phyloP scores from a whole-genome alignment of 2,888 invertebrate species.

The Sminthurides aquaticus region DNA sequence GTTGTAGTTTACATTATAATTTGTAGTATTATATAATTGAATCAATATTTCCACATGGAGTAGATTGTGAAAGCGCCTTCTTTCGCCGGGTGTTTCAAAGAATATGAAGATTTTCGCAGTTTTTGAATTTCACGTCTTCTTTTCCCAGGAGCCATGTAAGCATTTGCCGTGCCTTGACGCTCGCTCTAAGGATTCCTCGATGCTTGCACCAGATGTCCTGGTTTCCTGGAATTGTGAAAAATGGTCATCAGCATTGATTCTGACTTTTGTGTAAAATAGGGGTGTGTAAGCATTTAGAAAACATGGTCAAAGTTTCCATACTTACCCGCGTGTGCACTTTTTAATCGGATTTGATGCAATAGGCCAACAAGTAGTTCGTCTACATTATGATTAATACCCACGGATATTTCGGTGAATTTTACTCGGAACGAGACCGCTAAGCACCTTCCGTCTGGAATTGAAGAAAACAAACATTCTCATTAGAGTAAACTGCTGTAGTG shows the following conservation, averaged over 20 bases:
- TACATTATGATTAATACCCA: constrained; percentile 92
- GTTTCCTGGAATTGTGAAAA: constrained; percentile 16
- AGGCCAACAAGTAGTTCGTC: constrained; percentile 91
- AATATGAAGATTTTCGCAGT: constrained; percentile 81
- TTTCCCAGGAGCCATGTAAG: constrained; percentile 85
- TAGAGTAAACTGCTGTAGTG: background rate
- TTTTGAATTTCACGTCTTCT: constrained; percentile 83
- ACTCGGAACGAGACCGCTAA: constrained; percentile 83
- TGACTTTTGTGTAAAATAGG: no score
- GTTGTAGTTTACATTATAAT: no score
- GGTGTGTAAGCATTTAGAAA: no score
- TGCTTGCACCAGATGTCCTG: constrained; percentile 65
- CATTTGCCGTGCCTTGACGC: constrained; percentile 79
- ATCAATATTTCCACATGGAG: no score
- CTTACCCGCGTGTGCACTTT: constrained; percentile 50
- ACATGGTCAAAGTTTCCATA: background rate
- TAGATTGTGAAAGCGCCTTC: no score
- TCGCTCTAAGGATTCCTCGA: constrained; percentile 72
- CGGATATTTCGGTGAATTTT: constrained; percentile 92
- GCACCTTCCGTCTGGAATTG: constrained; percentile 76
- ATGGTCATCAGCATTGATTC: background rate
- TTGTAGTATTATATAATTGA: no score
- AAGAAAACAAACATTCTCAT: constrained; percentile 1
- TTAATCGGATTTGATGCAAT: constrained; percentile 80
- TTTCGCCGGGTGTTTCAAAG: constrained; percentile 54